Evolutionary conservation across 2,797 vertebrate species (phyloP).

Genomic region (Sciurus carolinensis): DNA sequence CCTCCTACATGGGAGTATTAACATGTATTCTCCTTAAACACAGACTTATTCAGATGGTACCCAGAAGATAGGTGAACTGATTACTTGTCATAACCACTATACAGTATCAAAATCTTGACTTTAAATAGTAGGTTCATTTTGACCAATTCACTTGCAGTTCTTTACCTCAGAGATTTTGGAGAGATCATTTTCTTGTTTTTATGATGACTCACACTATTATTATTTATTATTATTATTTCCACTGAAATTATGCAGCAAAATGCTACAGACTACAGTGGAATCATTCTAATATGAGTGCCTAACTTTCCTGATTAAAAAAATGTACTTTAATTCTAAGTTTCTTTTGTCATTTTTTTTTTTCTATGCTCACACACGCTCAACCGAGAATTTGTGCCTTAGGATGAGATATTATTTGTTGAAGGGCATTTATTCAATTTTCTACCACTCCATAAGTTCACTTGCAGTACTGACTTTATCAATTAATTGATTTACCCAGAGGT

Average conservation of each 20-base stretch:
- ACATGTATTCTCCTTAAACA: neutral
- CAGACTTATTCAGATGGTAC: neutral
- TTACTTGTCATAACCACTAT: neutral
- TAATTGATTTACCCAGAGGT: neutral
- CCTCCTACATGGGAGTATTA: neutral
- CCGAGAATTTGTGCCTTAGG: neutral
- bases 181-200: neutral
- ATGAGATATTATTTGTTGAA: neutral
- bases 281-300: neutral
- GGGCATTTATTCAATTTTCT: neutral
- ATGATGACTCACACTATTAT: neutral
- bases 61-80: neutral
- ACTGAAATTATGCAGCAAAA: slow-evolving; percentile 38
- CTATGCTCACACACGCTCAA: neutral
- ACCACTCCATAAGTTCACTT: neutral
- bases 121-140: neutral
- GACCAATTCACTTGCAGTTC: neutral
- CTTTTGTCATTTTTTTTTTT: neutral
- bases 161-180: neutral
- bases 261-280: neutral
- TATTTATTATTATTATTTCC: too few species aligned
- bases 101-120: neutral
- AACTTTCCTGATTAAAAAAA: neutral
- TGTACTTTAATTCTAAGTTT: neutral
- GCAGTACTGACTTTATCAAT: neutral